Conservation (phyloP, 2,797 vertebrate species). For the Lepilemur septentrionalis region DNA sequence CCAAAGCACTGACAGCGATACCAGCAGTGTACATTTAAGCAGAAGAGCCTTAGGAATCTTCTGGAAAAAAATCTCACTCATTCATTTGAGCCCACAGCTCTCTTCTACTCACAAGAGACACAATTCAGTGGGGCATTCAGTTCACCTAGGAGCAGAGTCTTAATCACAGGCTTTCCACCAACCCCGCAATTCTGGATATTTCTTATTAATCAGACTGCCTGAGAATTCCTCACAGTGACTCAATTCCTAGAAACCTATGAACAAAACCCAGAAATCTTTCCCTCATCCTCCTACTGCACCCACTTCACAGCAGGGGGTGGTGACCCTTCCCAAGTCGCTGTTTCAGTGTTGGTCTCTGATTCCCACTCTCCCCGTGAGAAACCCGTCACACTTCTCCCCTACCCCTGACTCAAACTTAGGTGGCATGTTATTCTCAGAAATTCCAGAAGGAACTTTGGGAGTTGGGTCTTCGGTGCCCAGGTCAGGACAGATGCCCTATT, state of each 20-base stretch:
- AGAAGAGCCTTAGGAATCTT: neutral
- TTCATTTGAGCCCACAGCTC: neutral
- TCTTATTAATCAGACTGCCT: neutral
- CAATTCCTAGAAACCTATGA: neutral
- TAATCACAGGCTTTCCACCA: neutral
- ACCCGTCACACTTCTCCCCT: neutral
- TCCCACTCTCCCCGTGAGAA: neutral
- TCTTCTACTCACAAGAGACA: neutral
- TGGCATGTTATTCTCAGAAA: neutral
- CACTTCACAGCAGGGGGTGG: neutral
- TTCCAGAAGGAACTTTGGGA: neutral
- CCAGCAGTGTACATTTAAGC: neutral
- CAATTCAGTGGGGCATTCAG: neutral
- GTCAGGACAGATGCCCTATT: neutral
- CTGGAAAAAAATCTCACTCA: neutral
- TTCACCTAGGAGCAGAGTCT: neutral
- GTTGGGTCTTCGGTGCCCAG: neutral
- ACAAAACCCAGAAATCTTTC: neutral
- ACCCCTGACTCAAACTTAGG: neutral
- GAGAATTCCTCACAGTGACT: neutral
- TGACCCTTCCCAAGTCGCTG: accelerated
- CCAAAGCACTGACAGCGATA: neutral
- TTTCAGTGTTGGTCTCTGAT: neutral
- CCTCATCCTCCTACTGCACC: neutral
- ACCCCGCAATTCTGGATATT: neutral